Conservation (phyloP, 1,140 invertebrate genomes). For the Orchesella cincta region DNA sequence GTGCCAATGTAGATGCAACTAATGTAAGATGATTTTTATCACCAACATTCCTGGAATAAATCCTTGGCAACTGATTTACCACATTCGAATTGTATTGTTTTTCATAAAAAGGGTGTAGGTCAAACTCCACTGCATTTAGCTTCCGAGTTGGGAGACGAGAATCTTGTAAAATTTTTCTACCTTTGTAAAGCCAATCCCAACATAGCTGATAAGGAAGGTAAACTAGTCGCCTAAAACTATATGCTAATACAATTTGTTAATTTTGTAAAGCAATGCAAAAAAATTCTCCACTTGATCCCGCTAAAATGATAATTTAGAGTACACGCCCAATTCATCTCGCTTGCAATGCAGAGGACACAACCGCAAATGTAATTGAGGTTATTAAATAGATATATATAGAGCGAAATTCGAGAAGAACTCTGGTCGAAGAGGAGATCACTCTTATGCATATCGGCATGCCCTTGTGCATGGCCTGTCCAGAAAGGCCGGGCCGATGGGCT, state of each 20-base stretch:
- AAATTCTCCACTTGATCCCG: too few relatives aligned
- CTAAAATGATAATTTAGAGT: too few relatives aligned
- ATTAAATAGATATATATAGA: too few relatives aligned
- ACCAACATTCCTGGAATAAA: too few relatives aligned
- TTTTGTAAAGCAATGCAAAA: too few relatives aligned
- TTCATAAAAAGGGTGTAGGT: constrained; percentile 83
- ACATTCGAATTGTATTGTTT: too few relatives aligned
- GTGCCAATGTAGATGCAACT: constrained; percentile 83
- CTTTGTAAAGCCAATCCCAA: constrained; percentile 89
- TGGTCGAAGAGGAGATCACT: constrained; percentile 93
- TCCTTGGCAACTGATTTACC: too few relatives aligned
- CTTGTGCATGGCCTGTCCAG: constrained; percentile 95
- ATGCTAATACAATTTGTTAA: constrained; percentile 50
- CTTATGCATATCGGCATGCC: constrained; percentile 97
- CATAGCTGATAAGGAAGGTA: constrained; percentile 86
- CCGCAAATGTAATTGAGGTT: too few relatives aligned
- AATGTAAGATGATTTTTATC: constrained; percentile 69
- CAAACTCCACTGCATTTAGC: constrained; percentile 92
- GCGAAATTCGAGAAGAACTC: too few relatives aligned
- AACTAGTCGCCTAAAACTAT: constrained; percentile 31
- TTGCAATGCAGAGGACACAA: too few relatives aligned
- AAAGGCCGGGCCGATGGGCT: constrained; percentile 97
- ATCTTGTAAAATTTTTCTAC: constrained; percentile 91
- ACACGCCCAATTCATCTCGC: too few relatives aligned
- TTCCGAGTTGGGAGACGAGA: constrained; percentile 92